Base-by-base conservation (phyloP, 1,140 invertebrate genomes). In the Drosophila willistoni region DNA sequence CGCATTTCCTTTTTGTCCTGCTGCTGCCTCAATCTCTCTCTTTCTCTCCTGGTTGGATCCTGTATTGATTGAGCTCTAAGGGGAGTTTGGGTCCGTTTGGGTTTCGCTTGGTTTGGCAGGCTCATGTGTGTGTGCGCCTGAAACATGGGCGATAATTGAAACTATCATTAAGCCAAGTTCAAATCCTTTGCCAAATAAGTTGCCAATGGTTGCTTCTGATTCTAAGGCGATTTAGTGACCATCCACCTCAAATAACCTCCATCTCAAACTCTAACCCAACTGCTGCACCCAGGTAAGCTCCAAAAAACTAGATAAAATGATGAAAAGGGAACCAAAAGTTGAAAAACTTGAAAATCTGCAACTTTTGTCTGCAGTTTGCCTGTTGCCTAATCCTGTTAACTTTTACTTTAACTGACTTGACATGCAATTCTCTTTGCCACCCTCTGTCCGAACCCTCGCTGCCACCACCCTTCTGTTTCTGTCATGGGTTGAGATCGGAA, bases 111-210 rank as follows among this genome's bases (percentile, higher is more conserved):
- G 14, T 71, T 47, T 63, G 65, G 63, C 29, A 1, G 29, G 1
- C 70, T 64, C 78, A 72, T 81, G 75, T 77, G 75, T 57, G 51
- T 69, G 68, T 56, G 62, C 75, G 33, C 60, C 65, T 62, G 66
- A 77, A 56, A 69, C 76, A 71, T 71, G 84, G 76, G 64, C 79
- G 80, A 87, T 89, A 87, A 89, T 87, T 87, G 83, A 87, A 87
- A 89, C 73, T 80, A 80, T 79, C 84, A 89, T 87, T 87, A 87
- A 87, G 84, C 76, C 79, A 73, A 68, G 41, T 59, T 66, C 55
- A 76, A 83, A 71, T 74, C 79, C 68, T 71, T 78, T 82, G 79
- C 67, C 68, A 72, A 77, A 79, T 80, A 77, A 68, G 56, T 79
- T 79, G 66, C 66, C 41, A 25, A 51, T 65, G 39, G 54, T 42